phyloP scores from a whole-genome alignment of 2,888 invertebrate genomes.

The Disparrhopalites patrizii region DNA sequence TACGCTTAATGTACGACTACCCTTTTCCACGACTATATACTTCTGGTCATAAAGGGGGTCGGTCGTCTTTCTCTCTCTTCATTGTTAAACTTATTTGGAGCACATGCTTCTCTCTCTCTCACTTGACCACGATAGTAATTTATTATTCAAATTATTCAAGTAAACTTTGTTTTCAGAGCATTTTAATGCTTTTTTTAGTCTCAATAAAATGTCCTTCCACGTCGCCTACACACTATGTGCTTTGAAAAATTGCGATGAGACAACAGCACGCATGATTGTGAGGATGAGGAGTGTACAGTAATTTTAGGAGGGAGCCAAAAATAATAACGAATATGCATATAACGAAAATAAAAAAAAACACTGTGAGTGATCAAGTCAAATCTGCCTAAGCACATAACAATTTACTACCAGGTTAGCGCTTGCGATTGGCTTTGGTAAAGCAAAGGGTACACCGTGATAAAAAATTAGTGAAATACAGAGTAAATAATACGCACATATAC shows the following conservation, averaged over 20 bases:
- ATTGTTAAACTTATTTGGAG: constrained; percentile 3
- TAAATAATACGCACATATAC: too few relatives aligned
- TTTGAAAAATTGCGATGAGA: not conserved
- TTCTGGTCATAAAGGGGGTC: not conserved
- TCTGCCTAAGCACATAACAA: too few relatives aligned
- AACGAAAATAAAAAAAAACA: not conserved
- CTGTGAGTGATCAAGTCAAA: too few relatives aligned
- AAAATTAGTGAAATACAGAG: too few relatives aligned
- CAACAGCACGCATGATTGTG: not conserved
- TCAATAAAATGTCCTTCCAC: constrained; percentile 10
- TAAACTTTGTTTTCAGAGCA: not conserved
- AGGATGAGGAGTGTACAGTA: too few relatives aligned
- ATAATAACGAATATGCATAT: not conserved
- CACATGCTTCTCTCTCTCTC: too few relatives aligned
- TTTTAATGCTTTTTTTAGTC: not conserved
- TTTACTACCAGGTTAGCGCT: too few relatives aligned
- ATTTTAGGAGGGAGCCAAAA: constrained; percentile 1
- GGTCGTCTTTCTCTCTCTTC: not conserved
- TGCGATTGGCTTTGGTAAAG: too few relatives aligned
- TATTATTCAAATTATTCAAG: not conserved
- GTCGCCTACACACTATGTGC: not conserved
- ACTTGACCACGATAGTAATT: not conserved
- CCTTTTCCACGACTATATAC: not conserved
- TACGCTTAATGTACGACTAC: constrained; percentile 1
- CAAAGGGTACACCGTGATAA: too few relatives aligned